Evolutionary conservation across 2,888 invertebrate genomes (phyloP), one percentile per base, ranked within the genome.

Genomic region (Cantharis rustica): DNA sequence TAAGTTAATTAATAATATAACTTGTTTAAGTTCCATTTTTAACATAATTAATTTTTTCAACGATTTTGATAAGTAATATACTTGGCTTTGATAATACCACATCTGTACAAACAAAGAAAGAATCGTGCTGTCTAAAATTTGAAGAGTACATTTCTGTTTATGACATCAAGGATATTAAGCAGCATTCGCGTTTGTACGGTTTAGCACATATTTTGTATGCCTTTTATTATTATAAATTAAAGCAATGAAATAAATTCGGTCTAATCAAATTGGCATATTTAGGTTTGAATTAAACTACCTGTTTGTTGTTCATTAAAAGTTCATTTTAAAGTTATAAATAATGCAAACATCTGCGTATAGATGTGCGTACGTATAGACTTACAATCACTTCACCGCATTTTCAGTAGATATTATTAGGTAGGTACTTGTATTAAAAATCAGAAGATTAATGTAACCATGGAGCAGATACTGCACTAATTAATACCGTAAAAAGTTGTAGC

Each of bases 371-470:
- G n/a, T n/a, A n/a, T n/a, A n/a, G n/a, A 47, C 7, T n/a, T 86
- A 84, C 83, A 84, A 83, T 84, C 84, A 84, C 80, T 81, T 78
- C 81, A 77, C 79, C 77, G 76, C 69, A 69, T 76, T 23, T 23
- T 7, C 0, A 20, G 20, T 0, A 20, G 20, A 20, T 20, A 20
- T 20, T 20, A 20, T 20, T 20, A 20, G 20, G 20, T 5, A 20
- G 20, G 20, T 20, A 0, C 5, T 20, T 20, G 20, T 1, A 20
- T 20, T 81, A 71, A 79, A 80, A 82, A 84, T 83, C 84, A 83
- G 83, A 82, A 84, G 84, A 85, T 86, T 85, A 86, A 81, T 77
- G 77, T 73, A 82, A 84, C 85, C 85, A 79, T 83, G 80, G 81
- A 79, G 77, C 81, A 79, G 74, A 76, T 27, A 47, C 47, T n/a